Evolutionary conservation across 1,140 invertebrate species (phyloP), one percentile per base, ranked within the genome.

Genomic region (Procambarus virginalis): DNA sequence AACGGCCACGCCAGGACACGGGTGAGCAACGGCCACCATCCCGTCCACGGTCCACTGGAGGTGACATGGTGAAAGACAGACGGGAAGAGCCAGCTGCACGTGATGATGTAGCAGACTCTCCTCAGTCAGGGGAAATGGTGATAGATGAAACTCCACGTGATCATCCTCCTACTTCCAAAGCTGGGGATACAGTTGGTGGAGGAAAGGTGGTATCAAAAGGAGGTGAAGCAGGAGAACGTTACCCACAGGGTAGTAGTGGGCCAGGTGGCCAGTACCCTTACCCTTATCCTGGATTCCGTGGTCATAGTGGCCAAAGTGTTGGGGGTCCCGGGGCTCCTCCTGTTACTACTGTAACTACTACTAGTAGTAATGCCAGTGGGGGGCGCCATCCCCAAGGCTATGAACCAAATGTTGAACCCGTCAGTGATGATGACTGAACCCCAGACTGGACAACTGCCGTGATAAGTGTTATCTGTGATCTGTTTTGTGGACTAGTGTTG

Each of bases 61-160:
- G 85, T 46, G 86, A 88, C 51, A 60, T 77, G 22, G 81, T 60
- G 5, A 86, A 92, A 75, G 89, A 92, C 14, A 70, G 87, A 20
- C 84, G 91, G 82, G 89, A 91, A 22, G 81, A 87, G 12, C 51
- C 84, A 70, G 51, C 82, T 20, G 49, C 78, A 20, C 79, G 85
- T n/a, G 92, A 92, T 46, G 90, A 91, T 17, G 87, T 90, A 12
- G 92, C 92, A 86, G 94, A 95, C 92, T 95, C 94, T 94, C 94
- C 96, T 9, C 93, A 93, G 51, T 93, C 93, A 91, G 94, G 95
- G 1, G 95, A 96, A 8, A 95, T 95, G 94, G 94, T 96, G 3
- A 95, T 95, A 8, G 95, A 96, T 82, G 96, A 96, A 48, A 81
- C 90, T 12, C 92, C 90, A 4, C 86, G 92, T 14, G 90, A 92